These are phyloP conservation scores for Clamator glandarius DNA, from an alignment of 2,797 vertebrate genomes.

Conservation along the genomic window DNA sequence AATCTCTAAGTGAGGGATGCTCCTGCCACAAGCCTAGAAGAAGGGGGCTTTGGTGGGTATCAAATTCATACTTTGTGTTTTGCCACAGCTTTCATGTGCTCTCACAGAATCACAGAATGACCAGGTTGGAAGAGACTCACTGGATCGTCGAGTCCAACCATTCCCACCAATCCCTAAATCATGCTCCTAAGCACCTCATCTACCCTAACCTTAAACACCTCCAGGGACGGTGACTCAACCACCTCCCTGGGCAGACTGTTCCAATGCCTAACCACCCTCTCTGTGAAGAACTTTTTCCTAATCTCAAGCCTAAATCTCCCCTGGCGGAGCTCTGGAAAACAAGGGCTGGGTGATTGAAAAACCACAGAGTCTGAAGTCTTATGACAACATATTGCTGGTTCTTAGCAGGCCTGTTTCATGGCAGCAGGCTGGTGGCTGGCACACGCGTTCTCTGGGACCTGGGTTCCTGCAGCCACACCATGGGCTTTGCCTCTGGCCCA, in stretches of 20 bases:
- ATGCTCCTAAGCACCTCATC: too few species aligned
- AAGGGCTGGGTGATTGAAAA: background rate
- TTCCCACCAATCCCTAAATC: too few species aligned
- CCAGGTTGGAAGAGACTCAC: too few species aligned
- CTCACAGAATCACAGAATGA: too few species aligned
- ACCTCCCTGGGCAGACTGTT: too few species aligned
- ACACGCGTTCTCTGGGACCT: rapidly evolving
- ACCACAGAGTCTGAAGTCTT: background rate
- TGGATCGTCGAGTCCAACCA: too few species aligned
- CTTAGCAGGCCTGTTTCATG: background rate
- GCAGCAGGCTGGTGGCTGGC: background rate
- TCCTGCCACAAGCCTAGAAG: background rate
- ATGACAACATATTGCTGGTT: background rate
- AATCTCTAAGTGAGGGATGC: rapidly evolving
- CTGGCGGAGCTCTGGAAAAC: too few species aligned
- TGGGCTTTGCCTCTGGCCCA: background rate
- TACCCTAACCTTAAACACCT: too few species aligned
- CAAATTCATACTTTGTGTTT: background rate
- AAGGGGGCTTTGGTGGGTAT: background rate
- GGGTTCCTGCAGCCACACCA: background rate
- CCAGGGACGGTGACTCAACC: too few species aligned
- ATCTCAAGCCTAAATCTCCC: too few species aligned
- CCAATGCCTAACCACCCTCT: too few species aligned
- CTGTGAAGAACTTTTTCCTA: too few species aligned
- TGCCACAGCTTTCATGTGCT: background rate